phyloP scores from a whole-genome alignment of 2,113 vertebrate genomes.

The Struthio camelus region DNA sequence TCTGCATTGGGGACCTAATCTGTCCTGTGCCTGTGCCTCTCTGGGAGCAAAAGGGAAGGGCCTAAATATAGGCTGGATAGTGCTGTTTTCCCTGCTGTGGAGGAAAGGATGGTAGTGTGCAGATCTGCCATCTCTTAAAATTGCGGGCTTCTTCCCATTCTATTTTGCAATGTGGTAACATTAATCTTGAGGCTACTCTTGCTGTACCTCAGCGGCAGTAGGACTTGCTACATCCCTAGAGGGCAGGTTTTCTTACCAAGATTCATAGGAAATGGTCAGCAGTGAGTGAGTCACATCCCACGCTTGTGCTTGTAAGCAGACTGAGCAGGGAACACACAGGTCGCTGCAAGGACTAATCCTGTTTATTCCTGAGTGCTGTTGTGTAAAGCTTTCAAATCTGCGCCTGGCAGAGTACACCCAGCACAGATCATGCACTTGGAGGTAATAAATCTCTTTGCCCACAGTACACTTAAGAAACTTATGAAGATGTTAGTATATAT shows the following conservation, averaged over 20 bases:
- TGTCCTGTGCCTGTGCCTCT: rapidly evolving
- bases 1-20: not conserved
- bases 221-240: not conserved
- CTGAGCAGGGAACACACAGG: not conserved
- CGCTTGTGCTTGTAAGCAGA: rapidly evolving
- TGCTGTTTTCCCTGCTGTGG: not conserved
- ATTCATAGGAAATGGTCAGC: not conserved
- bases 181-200: not conserved
- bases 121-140: not conserved
- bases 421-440: not conserved
- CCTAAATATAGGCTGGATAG: not conserved
- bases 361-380: not conserved
- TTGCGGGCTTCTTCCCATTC: not conserved
- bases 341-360: not conserved
- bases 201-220: not conserved
- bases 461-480: not conserved
- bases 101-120: rapidly evolving
- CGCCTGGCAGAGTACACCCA: not conserved
- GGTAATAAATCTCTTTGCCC: not conserved
- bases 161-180: not conserved
- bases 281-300: not conserved
- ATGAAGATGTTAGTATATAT: rapidly evolving
- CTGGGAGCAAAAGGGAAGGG: not conserved
- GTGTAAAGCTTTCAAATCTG: not conserved
- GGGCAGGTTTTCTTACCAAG: not conserved